Percentiles rank a stretch among this genome's conserved stretches.
Conservation (phyloP, 2,797 vertebrate genomes). For the Vespertilio murinus region DNA sequence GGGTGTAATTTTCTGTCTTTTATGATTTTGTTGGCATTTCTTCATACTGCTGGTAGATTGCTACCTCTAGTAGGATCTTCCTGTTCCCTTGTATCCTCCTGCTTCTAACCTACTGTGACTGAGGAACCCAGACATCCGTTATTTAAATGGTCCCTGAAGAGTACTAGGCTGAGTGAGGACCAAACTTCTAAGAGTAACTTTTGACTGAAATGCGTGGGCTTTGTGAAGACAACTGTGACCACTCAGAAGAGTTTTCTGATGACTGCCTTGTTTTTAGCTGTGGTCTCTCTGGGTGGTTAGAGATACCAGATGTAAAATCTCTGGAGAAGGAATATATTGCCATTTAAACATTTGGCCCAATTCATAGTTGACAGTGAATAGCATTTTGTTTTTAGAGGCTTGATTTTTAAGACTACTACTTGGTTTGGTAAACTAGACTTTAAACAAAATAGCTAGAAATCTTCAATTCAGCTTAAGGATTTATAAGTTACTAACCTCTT, state of each 20-base stretch:
- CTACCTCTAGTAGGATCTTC: neutral
- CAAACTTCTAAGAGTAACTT: neutral
- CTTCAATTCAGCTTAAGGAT: neutral
- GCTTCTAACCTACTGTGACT: neutral
- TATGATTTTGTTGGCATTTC: neutral
- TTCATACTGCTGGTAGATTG: neutral
- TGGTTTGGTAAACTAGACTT: neutral
- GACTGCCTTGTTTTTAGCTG: neutral
- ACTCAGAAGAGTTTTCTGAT: neutral
- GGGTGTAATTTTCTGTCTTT: neutral
- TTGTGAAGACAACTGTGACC: neutral
- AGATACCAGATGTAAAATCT: neutral
- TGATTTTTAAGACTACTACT: neutral
- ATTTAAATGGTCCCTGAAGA: neutral
- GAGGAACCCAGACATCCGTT: neutral
- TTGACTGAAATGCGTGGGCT: neutral
- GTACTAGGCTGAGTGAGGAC: neutral
- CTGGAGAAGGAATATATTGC: neutral
- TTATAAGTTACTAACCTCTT: neutral
- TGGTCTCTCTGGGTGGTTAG: neutral
- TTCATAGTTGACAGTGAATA: slow-evolving; percentile 37
- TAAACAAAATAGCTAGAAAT: slow-evolving; percentile 37
- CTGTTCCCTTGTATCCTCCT: neutral
- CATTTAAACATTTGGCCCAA: neutral
- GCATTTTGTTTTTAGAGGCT: slow-evolving; percentile 25